Conservation (phyloP, 2,113 vertebrate species). For the Pipra filicauda region DNA sequence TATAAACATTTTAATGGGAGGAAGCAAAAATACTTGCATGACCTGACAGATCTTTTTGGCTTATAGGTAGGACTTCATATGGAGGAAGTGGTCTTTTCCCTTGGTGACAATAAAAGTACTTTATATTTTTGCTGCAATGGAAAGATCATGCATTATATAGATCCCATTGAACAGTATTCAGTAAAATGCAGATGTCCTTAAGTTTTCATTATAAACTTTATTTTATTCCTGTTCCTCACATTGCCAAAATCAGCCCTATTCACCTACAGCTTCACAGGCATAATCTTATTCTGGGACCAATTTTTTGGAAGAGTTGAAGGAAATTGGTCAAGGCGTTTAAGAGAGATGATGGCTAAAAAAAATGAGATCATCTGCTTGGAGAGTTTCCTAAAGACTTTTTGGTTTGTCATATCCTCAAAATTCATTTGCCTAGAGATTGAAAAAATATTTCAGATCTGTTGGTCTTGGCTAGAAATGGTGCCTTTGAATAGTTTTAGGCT, state of each 20-base stretch:
- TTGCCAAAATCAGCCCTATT: slow-evolving; percentile 43
- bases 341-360: slow-evolving; percentile 17
- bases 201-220: slow-evolving; percentile 3
- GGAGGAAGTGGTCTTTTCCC: not conserved
- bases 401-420: slow-evolving; percentile 46
- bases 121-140: slow-evolving; percentile 11
- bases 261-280: slow-evolving; percentile 34
- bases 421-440: slow-evolving; percentile 28
- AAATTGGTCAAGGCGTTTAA: slow-evolving; percentile 64
- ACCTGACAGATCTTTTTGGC: not conserved
- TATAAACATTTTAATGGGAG: not conserved
- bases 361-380: slow-evolving; percentile 59
- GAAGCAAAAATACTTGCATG: slow-evolving; percentile 13
- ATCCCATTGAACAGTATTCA: not conserved
- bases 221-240: slow-evolving; percentile 7
- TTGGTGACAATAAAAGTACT: not conserved
- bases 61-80: not conserved
- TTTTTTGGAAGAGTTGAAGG: slow-evolving; percentile 49
- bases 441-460: slow-evolving; percentile 30
- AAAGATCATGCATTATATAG: not conserved
- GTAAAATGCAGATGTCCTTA: slow-evolving; percentile 25
- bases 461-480: slow-evolving; percentile 53
- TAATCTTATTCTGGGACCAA: slow-evolving; percentile 33
- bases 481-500: slow-evolving; percentile 37
- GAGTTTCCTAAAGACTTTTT: slow-evolving; percentile 21